phyloP scores from a whole-genome alignment of 2,113 vertebrate genomes.

The Pomatostomus ruficeps region DNA sequence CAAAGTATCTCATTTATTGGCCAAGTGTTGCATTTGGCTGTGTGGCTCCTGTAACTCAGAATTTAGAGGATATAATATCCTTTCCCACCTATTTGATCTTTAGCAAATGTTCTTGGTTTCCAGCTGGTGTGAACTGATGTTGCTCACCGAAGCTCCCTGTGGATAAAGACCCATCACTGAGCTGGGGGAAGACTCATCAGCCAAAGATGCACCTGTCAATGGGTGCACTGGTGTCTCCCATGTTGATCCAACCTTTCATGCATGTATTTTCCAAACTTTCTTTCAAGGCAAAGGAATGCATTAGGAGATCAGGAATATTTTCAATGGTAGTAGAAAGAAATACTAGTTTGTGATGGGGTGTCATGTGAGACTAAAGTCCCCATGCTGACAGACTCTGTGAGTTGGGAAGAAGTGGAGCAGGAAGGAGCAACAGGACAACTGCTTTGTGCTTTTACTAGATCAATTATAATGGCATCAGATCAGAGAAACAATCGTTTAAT shows the following conservation, averaged over 20 bases:
- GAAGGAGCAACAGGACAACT: not conserved
- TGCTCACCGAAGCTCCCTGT: not conserved
- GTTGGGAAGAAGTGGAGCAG: not conserved
- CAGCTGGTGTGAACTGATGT: not conserved
- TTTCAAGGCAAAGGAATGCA: not conserved
- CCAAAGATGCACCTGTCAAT: not conserved
- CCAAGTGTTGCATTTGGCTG: not conserved
- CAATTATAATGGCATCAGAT: not conserved
- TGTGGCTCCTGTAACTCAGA: not conserved
- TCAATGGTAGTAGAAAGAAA: not conserved
- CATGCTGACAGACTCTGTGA: not conserved
- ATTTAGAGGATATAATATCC: not conserved
- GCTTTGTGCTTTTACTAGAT: not conserved
- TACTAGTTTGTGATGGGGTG: not conserved
- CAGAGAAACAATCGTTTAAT: not conserved
- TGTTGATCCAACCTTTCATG: not conserved
- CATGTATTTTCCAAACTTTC: not conserved
- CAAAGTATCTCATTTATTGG: not conserved
- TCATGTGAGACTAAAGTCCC: not conserved
- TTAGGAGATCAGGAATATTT: not conserved
- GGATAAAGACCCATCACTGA: not conserved
- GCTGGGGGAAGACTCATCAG: not conserved
- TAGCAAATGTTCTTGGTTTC: not conserved
- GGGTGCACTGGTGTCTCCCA: not conserved
- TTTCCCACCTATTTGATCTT: not conserved